A percentile compares a stretch with the other conserved stretches of the same genome.
Conservation (phyloP, 2,113 vertebrate genomes). For the Bettongia penicillata region DNA sequence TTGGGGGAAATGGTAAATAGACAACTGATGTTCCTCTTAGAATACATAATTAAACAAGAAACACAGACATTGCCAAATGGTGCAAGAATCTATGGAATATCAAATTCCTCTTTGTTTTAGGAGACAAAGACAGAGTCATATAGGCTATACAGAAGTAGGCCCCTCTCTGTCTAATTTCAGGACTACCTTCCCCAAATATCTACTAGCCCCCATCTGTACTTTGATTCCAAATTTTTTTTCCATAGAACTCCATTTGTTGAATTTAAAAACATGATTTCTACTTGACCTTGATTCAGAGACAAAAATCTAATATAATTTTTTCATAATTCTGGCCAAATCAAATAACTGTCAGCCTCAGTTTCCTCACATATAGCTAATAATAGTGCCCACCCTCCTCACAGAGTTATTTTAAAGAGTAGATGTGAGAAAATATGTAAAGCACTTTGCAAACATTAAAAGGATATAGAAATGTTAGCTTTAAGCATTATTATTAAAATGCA, state of each 20-base stretch:
- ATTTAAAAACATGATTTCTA: no score
- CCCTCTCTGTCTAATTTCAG: neutral
- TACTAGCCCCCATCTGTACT: neutral
- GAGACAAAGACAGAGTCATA: no score
- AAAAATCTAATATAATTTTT: neutral
- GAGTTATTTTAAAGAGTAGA: neutral
- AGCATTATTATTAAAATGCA: neutral
- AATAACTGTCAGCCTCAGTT: neutral
- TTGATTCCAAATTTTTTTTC: neutral
- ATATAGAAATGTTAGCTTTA: neutral
- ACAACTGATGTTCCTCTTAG: no score
- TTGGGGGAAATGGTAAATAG: neutral
- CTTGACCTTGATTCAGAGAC: neutral
- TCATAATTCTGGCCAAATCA: neutral
- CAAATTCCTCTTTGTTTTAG: no score
- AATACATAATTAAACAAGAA: no score
- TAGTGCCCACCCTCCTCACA: neutral
- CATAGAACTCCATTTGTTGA: neutral
- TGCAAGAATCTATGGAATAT: no score
- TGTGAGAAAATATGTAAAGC: neutral
- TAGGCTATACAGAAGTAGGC: neutral
- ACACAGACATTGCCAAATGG: no score
- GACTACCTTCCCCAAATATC: neutral
- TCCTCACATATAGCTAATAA: neutral
- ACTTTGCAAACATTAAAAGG: neutral